phyloP scores from a whole-genome alignment of 2,888 invertebrate species.

The Microplitis manilae region DNA sequence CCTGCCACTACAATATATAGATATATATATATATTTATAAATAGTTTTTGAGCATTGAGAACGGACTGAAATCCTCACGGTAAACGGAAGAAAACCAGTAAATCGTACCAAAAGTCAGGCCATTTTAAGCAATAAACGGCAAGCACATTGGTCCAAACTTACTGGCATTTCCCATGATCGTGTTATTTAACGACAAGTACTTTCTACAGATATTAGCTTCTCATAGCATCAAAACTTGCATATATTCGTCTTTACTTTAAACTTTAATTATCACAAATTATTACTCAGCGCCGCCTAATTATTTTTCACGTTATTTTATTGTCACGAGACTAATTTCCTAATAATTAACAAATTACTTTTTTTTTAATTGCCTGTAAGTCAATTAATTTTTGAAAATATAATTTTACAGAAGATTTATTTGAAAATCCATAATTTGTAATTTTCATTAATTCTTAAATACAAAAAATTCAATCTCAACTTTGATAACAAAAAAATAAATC shows the following conservation, averaged over 20 bases:
- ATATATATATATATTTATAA: slow-evolving; percentile 28
- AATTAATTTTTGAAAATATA: no score
- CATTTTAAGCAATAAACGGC: slow-evolving; percentile 46
- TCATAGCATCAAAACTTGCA: slow-evolving; percentile 49
- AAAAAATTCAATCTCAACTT: no score
- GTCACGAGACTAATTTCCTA: no score
- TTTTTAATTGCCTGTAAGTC: no score
- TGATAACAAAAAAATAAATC: no score
- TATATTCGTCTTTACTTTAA: slow-evolving; percentile 40
- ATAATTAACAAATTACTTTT: no score
- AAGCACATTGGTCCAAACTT: slow-evolving; percentile 36
- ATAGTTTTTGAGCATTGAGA: background rate
- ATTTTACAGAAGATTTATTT: no score
- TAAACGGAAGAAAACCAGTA: slow-evolving; percentile 42
- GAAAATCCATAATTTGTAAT: no score
- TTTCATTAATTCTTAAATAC: no score
- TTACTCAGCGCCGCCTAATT: no score
- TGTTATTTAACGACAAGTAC: slow-evolving; percentile 49
- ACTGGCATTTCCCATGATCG: slow-evolving; percentile 31
- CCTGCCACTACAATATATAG: slow-evolving; percentile 16
- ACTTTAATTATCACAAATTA: slow-evolving; percentile 3
- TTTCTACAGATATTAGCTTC: slow-evolving; percentile 46
- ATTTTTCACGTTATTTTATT: no score
- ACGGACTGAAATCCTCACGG: slow-evolving; percentile 33
- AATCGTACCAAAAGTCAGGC: slow-evolving; percentile 46